Conservation (phyloP, 2,113 vertebrate genomes). For the Cervus canadensis region DNA sequence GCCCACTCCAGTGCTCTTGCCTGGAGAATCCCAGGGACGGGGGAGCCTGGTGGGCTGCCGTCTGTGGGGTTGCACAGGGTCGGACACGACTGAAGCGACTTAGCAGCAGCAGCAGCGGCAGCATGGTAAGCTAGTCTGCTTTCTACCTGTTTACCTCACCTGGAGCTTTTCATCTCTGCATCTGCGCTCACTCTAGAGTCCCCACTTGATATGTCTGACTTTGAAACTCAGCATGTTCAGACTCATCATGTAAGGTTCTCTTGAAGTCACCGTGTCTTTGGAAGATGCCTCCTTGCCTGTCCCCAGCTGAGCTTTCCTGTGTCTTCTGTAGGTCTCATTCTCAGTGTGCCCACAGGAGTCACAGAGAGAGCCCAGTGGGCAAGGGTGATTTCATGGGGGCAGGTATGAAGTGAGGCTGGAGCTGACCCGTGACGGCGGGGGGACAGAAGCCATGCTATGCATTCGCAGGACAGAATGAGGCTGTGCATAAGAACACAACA, state of each 20-base stretch:
- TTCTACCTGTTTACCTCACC: neutral
- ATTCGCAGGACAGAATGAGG: too few species aligned
- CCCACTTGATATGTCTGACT: neutral
- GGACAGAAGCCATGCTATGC: neutral
- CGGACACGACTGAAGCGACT: neutral
- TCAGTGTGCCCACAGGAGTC: neutral
- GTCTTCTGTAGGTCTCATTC: neutral
- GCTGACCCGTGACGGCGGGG: neutral
- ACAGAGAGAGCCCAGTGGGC: neutral
- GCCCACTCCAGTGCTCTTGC: neutral
- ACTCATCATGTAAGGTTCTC: neutral
- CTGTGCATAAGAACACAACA: neutral
- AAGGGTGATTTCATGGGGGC: accelerated
- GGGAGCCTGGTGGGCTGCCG: accelerated
- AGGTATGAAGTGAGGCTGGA: neutral
- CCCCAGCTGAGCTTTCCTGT: neutral
- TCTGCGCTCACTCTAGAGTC: neutral
- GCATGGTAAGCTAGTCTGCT: neutral
- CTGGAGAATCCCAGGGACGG: neutral
- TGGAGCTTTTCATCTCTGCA: neutral
- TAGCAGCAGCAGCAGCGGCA: neutral
- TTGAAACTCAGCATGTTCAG: neutral
- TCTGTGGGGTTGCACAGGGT: accelerated
- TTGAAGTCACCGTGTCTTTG: neutral
- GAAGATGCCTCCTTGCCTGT: neutral